phyloP scores from a whole-genome alignment of 1,140 invertebrate species.

The Bombus polaris region DNA sequence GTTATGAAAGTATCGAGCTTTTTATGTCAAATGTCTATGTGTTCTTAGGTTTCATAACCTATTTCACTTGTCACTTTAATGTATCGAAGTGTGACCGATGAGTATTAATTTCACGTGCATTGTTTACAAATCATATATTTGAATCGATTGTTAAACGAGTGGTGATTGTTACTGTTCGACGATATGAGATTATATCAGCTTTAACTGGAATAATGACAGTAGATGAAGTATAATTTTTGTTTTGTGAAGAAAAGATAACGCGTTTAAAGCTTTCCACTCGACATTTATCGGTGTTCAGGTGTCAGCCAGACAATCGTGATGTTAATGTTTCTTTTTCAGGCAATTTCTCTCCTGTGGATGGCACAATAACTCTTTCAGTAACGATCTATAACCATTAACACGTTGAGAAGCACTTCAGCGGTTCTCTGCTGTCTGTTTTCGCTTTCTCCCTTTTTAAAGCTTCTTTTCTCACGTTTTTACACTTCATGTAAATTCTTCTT shows the following conservation, averaged over 20 bases:
- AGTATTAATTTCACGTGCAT: no score
- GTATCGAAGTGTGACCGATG: no score
- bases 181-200: background rate
- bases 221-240: no score
- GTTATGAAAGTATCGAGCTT: no score
- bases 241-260: background rate
- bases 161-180: no score
- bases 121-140: no score
- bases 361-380: slow-evolving; percentile 50
- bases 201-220: background rate
- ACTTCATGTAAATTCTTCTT: slow-evolving; percentile 9
- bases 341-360: slow-evolving; percentile 6
- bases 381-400: slow-evolving; percentile 64
- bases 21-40: no score
- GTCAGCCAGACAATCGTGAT: slow-evolving; percentile 40
- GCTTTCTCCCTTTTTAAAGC: slow-evolving; percentile 23
- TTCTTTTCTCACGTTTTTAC: slow-evolving; percentile 32
- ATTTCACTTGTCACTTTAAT: no score
- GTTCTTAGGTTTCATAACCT: no score
- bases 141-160: no score
- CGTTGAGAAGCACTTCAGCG: slow-evolving; percentile 26
- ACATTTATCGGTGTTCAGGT: slow-evolving; percentile 50
- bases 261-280: slow-evolving; percentile 24
- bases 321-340: slow-evolving; percentile 59
- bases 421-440: slow-evolving; percentile 33